Base-by-base conservation (phyloP, 2,888 invertebrate genomes). In the Hydriomena furcata region DNA sequence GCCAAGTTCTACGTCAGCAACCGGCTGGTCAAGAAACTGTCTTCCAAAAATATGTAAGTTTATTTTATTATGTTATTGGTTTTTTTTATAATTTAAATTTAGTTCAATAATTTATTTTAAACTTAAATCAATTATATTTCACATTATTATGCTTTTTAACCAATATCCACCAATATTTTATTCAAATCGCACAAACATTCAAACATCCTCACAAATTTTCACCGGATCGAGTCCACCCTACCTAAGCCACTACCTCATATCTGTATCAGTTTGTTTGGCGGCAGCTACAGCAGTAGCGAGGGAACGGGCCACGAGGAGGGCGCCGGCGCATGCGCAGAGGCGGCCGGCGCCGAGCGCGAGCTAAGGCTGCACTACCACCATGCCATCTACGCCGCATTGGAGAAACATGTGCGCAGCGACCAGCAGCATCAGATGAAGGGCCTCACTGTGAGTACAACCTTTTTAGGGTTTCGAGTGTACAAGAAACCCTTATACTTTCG, bases 301-400 rank as follows among this genome's bases (percentile, higher is more conserved):
- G 65, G 71, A 28, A 73, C 71, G 57, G 86, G 80, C 43, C 77
- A 75, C 57, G 78, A 69, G 21, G 73, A 64, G 8, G 52, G 72
- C 48, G 57, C 74, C 7, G 54, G 72, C 45, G 64, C 35, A 69
- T 63, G 21, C 67, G 57, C 60, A 49, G 73, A 58, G 52, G 73
- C 49, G 61, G 73, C 38, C 41, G 57, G 65, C 73, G 76, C 71
- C 72, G 75, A 85, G 91, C 74, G 85, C 79, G 78, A 92, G 87
- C 67, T 98, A 55, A 93, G 95, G 37, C 94, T 96, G 74, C 95
- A 96, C 71, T 97, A 96, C 82, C 95, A 96, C 78, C 96, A 97
- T 66, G 91, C 92, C 59, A 93, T 96, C 60, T 96, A 94, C 76
- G 84, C 92, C 7, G 93, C 93, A 21, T 93, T 96, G 0, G 97